Base-by-base conservation (phyloP, 53 echinoderm and acorn worm species). In the Arbacia lixula region DNA sequence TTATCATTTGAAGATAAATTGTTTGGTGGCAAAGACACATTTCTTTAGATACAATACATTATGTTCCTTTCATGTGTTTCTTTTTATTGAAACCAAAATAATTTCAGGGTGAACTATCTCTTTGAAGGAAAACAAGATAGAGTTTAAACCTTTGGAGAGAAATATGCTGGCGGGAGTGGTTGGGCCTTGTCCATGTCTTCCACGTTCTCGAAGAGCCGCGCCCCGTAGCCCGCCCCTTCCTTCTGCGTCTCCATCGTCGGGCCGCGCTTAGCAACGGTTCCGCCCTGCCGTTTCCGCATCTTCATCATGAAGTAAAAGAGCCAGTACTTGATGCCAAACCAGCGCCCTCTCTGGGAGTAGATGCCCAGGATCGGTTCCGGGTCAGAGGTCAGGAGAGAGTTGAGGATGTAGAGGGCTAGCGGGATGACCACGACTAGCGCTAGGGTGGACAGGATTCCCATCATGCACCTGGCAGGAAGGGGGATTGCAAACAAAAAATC, bases 161-260 rank as follows among this genome's bases (percentile, higher is more conserved):
- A 36, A 19, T 78, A 78, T 11, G 79, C 41, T 40, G 79, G 79
- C 10, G 79, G 79, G 12, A 85, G 39, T 0, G 68, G 56, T 16
- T 85, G 85, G 29, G 69, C 71, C 36, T 61, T 68, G 25, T 85
- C 85, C 85, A 85, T 85, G n/a, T 85, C 85, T 10, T 69, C 71
- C 1, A 85, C 55, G 6, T 55, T 55, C 1, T 52, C 55, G 30
- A 53, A 60, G 38, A 61, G 61, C 17, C 35, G 9, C 35, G 36
- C 53, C 9, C 85, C 85, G n/a, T 85, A 85, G 22, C 85, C 85
- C 29, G 31, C 53, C 17, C 27, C 35, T 10, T 55, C 28, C 42
- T 68, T 33, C 17, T 61, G 85, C 1, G 35, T 36, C 29, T 53
- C 20, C 20, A 68, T 35, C 29, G 34, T 40, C 24, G 5, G 12